phyloP scores from a whole-genome alignment of 53 echinoderm and acorn worm genomes.

The Pentamera pediparva region DNA sequence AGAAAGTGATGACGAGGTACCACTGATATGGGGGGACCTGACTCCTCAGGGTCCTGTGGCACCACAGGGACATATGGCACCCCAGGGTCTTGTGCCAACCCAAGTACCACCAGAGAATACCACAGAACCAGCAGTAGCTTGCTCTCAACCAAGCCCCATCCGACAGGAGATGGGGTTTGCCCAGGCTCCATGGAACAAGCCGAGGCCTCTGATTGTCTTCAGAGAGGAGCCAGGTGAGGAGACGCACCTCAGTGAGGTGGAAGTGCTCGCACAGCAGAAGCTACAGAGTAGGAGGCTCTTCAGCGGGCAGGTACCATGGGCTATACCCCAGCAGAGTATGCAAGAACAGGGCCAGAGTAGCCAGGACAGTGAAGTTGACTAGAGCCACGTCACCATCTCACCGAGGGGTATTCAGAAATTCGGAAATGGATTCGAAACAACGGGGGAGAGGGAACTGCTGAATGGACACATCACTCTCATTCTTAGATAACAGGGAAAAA shows the following conservation, averaged over 20 bases:
- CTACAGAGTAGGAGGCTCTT: not conserved
- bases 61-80: too few relatives aligned
- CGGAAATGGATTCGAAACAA: too few relatives aligned
- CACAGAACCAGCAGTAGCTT: not conserved
- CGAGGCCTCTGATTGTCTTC: not conserved
- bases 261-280: not conserved
- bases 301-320: not conserved
- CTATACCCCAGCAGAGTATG: too few relatives aligned
- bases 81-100: too few relatives aligned
- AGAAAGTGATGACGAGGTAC: conserved; percentile 13
- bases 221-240: conserved; percentile 5
- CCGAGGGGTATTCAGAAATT: too few relatives aligned
- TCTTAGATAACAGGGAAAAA: not conserved
- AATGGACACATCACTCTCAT: not conserved
- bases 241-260: not conserved
- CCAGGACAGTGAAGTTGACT: not conserved
- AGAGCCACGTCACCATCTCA: too few relatives aligned
- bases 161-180: not conserved
- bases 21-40: conserved; percentile 21
- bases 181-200: not conserved
- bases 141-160: not conserved
- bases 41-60: too few relatives aligned
- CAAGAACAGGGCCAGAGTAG: too few relatives aligned
- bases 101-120: not conserved
- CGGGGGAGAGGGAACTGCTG: too few relatives aligned